A percentile compares a stretch with the other conserved stretches of the same genome.
Evolutionary conservation across 2,113 vertebrate species (phyloP).

Genomic region (Nothobranchius furzeri): DNA sequence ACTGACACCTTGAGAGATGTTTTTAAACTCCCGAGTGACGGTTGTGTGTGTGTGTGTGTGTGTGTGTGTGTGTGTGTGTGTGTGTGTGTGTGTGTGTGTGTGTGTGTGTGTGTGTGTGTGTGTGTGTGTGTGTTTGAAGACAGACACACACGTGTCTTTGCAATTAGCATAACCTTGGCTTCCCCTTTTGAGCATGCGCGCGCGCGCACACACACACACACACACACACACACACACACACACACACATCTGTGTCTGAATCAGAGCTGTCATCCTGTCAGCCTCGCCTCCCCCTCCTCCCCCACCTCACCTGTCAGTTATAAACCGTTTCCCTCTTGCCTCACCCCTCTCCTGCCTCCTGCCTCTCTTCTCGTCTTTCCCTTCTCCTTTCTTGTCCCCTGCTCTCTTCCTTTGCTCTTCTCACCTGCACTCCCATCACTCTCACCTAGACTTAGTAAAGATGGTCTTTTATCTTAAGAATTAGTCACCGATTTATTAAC

Average conservation of each 20-base stretch:
- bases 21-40: conserved; percentile 26
- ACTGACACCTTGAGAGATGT: conserved; percentile 32
- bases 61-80: conserved; percentile 33
- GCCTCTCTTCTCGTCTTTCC: conserved; percentile 41
- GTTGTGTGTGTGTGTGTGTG: conserved; percentile 18
- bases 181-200: conserved; percentile 51
- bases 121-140: conserved; percentile 35
- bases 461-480: too few species aligned
- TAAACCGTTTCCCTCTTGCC: conserved; percentile 62
- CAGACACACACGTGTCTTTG: conserved; percentile 64
- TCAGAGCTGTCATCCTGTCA: conserved; percentile 77
- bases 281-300: conserved; percentile 51
- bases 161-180: conserved; percentile 77
- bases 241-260: conserved; percentile 66
- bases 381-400: conserved; percentile 23
- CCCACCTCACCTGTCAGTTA: conserved; percentile 69
- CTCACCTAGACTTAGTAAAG: too few species aligned
- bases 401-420: conserved; percentile 22
- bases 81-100: conserved; percentile 29
- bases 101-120: conserved; percentile 18
- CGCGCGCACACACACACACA: conserved; percentile 28
- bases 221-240: conserved; percentile 13
- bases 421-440: conserved; percentile 1
- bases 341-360: conserved; percentile 46
- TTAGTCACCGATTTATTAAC: too few species aligned